Evolutionary conservation across 1,140 invertebrate species (phyloP).

Genomic region (Heliconius melpomene): DNA sequence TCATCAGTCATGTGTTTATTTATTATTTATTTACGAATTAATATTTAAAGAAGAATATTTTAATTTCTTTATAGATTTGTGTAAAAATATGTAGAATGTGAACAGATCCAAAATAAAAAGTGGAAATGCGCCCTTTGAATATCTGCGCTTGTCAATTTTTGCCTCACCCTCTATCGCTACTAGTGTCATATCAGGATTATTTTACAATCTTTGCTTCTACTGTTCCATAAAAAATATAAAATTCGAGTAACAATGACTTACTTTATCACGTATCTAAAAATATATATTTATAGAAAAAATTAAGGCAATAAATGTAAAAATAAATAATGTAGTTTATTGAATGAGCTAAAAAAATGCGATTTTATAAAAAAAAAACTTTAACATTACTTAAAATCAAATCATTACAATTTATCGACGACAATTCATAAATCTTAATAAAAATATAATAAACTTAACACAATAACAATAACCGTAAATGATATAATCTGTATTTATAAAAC

Average conservation of each 20-base stretch:
- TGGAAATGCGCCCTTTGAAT: constrained; percentile 54
- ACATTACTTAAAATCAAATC: background rate
- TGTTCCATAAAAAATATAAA: constrained; percentile 36
- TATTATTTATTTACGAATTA: no score
- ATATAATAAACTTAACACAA: background rate
- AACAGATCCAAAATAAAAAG: constrained; percentile 32
- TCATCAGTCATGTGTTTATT: no score
- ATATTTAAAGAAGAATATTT: no score
- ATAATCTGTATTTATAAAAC: constrained; percentile 69
- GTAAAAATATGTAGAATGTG: constrained; percentile 11
- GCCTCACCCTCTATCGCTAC: constrained; percentile 51
- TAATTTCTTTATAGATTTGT: background rate
- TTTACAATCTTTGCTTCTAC: constrained; percentile 58
- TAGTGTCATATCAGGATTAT: constrained; percentile 40
- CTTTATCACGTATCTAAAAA: no score
- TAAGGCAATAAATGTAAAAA: no score
- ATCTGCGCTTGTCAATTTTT: constrained; percentile 64
- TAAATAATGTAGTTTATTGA: no score
- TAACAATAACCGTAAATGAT: constrained; percentile 58
- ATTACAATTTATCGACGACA: background rate
- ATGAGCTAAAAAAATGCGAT: no score
- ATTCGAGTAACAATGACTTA: no score
- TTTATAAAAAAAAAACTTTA: no score
- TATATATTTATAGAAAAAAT: no score
- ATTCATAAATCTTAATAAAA: background rate